Base-by-base conservation (phyloP, 2,797 vertebrate species). In the Anabas testudineus region DNA sequence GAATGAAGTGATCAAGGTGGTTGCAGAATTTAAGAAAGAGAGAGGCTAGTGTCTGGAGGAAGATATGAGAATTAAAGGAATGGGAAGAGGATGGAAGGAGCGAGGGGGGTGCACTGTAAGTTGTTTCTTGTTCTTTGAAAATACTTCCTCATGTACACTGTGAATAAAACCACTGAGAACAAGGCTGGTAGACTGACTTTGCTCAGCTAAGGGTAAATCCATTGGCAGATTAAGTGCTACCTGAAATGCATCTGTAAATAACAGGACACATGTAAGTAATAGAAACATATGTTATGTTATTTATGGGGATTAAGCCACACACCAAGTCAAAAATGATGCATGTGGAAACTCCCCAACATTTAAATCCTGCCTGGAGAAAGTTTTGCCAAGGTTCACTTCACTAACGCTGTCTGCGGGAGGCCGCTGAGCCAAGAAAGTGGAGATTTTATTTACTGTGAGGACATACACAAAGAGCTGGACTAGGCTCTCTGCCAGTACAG, bases 361-460 rank as follows among this genome's bases (percentile, higher is more conserved):
- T 19, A 60, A 58, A 42, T 47, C 21, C 6, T 21, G 47, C 53
- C 51, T 7, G 7, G 30, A 9, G 37, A 32, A 32, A 41, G 24
- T 21, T 61, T 34, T 65, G 59, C 74, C 60, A 79, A 53, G 58
- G 52, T 62, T 64, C 21, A 28, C 46, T 74, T 77, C 55, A 57
- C 28, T 70, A 36, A 75, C 53, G 22, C 57, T 73, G 70, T 65
- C 55, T 45, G 10, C 41, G 53, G 36, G 41, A 30, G 43, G 48
- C 57, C 42, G 32, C 51, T 39, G 65, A 81, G 70, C 76, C 80
- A 75, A 77, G 67, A 59, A 65, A 76, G 59, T 36, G 53, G 56
- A 84, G 63, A 58, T 61, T 79, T 78, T 82, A 82, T 79, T 80
- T 85, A 81, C 71, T 60, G 24, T 61, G 56, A 81, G 71, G 72